Percentiles rank a stretch among this genome's conserved stretches.
phyloP scores from a whole-genome alignment of 1,140 invertebrate species.

The Bradysia coprophila region DNA sequence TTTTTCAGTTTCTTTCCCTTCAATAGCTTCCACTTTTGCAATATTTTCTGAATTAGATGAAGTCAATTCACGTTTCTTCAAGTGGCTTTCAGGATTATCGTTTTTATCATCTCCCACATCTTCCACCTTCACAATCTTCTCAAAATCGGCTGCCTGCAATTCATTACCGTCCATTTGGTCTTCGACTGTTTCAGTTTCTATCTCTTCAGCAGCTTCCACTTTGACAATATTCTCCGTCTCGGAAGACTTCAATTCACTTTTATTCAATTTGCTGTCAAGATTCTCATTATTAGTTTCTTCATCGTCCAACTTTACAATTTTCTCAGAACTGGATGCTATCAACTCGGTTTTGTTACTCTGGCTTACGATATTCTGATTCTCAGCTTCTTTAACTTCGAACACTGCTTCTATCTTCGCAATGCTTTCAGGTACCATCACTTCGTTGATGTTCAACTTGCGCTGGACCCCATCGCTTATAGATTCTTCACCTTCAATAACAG shows the following conservation, averaged over 20 bases:
- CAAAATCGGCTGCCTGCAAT: too few species aligned
- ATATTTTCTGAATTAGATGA: too few species aligned
- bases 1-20: too few species aligned
- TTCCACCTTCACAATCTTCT: neutral
- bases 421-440: too few species aligned
- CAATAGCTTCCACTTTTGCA: too few species aligned
- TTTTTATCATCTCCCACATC: neutral
- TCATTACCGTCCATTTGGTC: neutral
- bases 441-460: too few species aligned
- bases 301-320: neutral
- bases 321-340: too few species aligned
- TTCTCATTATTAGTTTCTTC: neutral
- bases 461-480: too few species aligned
- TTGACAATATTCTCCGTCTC: neutral
- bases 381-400: neutral
- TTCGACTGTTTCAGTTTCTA: neutral
- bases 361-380: neutral
- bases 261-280: neutral
- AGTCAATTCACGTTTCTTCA: neutral
- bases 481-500: too few species aligned
- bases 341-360: neutral
- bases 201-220: neutral
- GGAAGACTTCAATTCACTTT: neutral
- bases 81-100: neutral
- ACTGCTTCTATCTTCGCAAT: too few species aligned